Evolutionary conservation across 2,113 vertebrate genomes (phyloP).

Genomic region (Mohoua ochrocephala): DNA sequence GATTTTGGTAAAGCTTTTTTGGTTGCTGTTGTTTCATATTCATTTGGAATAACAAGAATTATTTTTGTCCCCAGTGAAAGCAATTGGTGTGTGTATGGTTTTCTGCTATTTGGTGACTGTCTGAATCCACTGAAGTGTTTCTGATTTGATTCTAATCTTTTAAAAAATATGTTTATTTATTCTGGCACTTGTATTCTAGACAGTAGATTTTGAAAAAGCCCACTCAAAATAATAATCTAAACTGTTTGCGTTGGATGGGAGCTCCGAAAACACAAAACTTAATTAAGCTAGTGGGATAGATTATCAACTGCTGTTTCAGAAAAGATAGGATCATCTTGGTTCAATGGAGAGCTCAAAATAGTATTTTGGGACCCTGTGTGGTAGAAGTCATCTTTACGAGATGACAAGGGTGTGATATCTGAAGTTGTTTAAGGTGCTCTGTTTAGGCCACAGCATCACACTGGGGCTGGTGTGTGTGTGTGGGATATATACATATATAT

Average conservation of each 20-base stretch:
- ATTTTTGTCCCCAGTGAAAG: background rate
- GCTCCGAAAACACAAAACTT: background rate
- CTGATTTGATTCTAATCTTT: background rate
- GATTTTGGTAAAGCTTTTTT: background rate
- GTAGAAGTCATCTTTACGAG: background rate
- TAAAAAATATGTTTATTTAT: background rate
- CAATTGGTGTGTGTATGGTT: background rate
- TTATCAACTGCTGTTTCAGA: background rate
- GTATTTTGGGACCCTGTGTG: background rate
- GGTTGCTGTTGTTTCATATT: background rate
- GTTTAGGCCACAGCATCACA: background rate
- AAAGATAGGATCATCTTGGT: background rate
- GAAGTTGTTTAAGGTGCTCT: rapidly evolving
- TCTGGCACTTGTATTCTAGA: background rate
- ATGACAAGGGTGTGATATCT: background rate
- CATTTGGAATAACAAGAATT: background rate
- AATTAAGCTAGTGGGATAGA: background rate
- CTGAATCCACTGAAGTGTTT: background rate
- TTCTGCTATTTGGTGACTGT: background rate
- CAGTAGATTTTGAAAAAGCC: background rate
- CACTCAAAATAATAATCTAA: background rate
- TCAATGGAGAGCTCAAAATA: background rate
- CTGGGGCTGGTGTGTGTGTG: too few species aligned
- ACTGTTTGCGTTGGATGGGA: background rate
- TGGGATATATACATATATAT: rapidly evolving